Base-by-base conservation (phyloP, 2,797 vertebrate genomes). In the Anisognathus igniventris region DNA sequence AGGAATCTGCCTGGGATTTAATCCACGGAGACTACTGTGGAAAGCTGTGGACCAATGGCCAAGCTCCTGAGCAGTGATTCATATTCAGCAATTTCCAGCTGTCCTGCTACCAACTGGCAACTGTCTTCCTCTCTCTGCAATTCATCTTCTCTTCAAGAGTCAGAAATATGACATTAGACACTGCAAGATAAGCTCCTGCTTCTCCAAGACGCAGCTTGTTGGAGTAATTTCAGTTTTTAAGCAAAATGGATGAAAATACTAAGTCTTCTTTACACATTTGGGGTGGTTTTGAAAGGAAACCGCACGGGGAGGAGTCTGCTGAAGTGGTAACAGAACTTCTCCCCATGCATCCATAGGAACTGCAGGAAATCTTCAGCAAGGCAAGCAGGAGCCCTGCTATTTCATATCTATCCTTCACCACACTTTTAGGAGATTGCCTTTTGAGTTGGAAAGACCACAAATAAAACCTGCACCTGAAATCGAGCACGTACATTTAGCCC, bases 401-500 rank as follows among this genome's bases (percentile, higher is more conserved):
- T 80, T 45, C 35, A 80, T 0, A 3, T 51, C 65, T 76, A 54
- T 16, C 51, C 67, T 86, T 81, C 42, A 66, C 22, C 33, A 74
- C 31, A 40, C 51, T 39, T 67, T 54, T 22, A 61, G 30, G 4
- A 58, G n/a, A 64, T 22, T 20, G 39, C 45, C 45, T 68, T 95
- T 71, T 12, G n/a, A 80, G 58, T 76, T 76, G 93, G 62, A 58
- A 87, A 90, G 35, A 39, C 67, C 66, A 82, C 95, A 94, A 79
- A 45, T 58, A 80, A 72, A 93, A 47, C 84, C 45, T 50, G 91
- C 44, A 91, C 73, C 65, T 90, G 75, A 93, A 96, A 90, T 61
- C 77, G 95, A 91, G 90, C 68, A 96, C 9, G 23, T 83, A 97
- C 90, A 96, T 83, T 95, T 70, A 97, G 57, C 78, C 91, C 95